Base-by-base conservation (phyloP, 2,113 vertebrate species). In the Collichthys lucidus region DNA sequence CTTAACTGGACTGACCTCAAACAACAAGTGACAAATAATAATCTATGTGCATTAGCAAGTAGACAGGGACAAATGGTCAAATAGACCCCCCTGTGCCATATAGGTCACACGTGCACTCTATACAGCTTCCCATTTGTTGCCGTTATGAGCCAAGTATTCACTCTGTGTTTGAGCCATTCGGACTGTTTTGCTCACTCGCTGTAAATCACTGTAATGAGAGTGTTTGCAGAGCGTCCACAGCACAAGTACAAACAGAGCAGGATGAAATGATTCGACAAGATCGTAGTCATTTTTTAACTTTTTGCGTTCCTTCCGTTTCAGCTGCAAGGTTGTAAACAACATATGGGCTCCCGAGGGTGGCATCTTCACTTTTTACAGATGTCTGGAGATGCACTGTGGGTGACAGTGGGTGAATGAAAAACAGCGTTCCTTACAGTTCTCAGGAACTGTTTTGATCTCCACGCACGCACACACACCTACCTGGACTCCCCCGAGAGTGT, bases 401-500 rank as follows among this genome's bases (percentile, higher is more conserved):
- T 26, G 26, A 74, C 55, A 40, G 4, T 4, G 15, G 61, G 26
- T 50, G 50, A 77, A 71, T 53, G 24, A 85, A 53, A 74, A 84
- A 67, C 62, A 53, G 5, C 53, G 11, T 57, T 67, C 29, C 29
- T 15, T 31, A 74, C 63, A 80, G 19, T 71, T 64, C 12, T 74
- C 65, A 62, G 15, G 20, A 31, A 11, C 15, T 20, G 53, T 40
- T 49, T 31, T 10, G 0, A n/a, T 82, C 35, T 17, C 10, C 49
- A 6, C 31, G 35, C 35, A 29, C 62, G n/a, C 55, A n/a, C 66
- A n/a, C 66, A 69, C 24, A 69, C 24, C 72, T 86, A 87, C 85
- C 85, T 85, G 90, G 83, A 70, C 70, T 80, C 79, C 83, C 73
- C 76, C 77, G 52, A 52, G 50, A 57, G 62, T 35, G 64, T 81